Base-by-base conservation (phyloP, 92 coral and sea anemone genomes). In the Phenganax subtilis region DNA sequence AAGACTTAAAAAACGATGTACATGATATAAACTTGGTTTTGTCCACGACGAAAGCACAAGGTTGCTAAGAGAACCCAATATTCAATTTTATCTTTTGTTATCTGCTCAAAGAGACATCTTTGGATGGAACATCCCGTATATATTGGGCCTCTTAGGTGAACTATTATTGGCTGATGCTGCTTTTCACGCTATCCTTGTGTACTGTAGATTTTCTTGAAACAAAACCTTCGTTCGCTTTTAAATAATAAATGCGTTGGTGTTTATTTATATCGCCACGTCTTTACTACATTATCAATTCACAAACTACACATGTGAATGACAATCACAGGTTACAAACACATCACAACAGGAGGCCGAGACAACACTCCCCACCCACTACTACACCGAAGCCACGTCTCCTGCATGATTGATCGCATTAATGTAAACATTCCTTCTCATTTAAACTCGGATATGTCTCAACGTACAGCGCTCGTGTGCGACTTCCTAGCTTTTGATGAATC, bases 321-420 rank as follows among this genome's bases (percentile, higher is more conserved):
- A 68, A 68, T 68, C 73, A 68, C 73, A 68, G 73, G 73, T 68
- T 68, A 68, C 47, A 68, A 68, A 68, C 73, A 29, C 52, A 68
- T 68, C 53, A 68, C 73, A 68, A 53, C 53, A 68, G 73, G 73
- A 51, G 73, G 77, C 77, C 77, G 31, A 29, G 30, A 7, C 59
- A 52, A 73, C 37, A 11, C 62, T 15, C 31, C 71, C 60, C 74
- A 65, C 74, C 74, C 83, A 9, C 73, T 60, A 59, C 69, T 60
- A 59, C 69, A 63, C 83, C 83, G 73, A 16, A 51, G 74, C 16
- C 60, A 16, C 14, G 27, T 68, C 29, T 31, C 56, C 55, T 63
- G 54, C 77, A 73, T 60, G 83, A 52, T 7, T 54, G 57, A 79
- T 64, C 68, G 27, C 52, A 16, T 61, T 68, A 68, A 68, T 68